phyloP scores from a whole-genome alignment of 1,140 invertebrate species.

The Propsilocerus akamusi region DNA sequence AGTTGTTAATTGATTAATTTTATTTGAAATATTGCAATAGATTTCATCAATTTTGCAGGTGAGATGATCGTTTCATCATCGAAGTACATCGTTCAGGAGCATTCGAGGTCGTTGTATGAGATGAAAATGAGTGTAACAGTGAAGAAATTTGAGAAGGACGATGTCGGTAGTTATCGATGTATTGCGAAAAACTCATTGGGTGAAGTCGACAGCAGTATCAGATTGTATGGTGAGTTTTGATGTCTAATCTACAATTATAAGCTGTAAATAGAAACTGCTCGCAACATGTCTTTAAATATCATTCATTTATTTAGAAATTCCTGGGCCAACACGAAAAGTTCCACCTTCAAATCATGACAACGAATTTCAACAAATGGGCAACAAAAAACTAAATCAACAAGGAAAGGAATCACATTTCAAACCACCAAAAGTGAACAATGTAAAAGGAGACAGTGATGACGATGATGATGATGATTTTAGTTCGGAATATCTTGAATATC shows the following conservation, averaged over 20 bases:
- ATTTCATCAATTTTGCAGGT: slow-evolving; percentile 29
- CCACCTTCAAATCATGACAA: slow-evolving; percentile 15
- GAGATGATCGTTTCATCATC: slow-evolving; percentile 66
- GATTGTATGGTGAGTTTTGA: slow-evolving; percentile 70
- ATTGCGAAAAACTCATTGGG: slow-evolving; percentile 83
- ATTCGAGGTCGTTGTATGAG: slow-evolving; percentile 55
- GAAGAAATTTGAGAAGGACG: slow-evolving; percentile 50
- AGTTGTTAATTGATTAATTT: too few species aligned
- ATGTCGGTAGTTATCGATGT: slow-evolving; percentile 73
- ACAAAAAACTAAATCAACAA: neutral
- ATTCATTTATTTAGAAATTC: slow-evolving; percentile 27
- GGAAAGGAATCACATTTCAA: neutral
- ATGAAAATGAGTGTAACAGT: slow-evolving; percentile 70
- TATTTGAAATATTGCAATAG: slow-evolving; percentile 7
- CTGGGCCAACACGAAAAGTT: slow-evolving; percentile 28
- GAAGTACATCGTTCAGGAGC: slow-evolving; percentile 62
- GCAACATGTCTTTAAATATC: slow-evolving; percentile 8
- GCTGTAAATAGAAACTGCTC: neutral
- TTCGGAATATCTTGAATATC: neutral
- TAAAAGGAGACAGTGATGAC: too few species aligned
- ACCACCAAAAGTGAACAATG: neutral
- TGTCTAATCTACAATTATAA: slow-evolving; percentile 8
- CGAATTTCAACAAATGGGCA: slow-evolving; percentile 19
- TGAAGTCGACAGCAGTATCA: slow-evolving; percentile 71
- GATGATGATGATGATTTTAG: neutral